These are phyloP conservation scores for Conus ventricosus DNA, from an alignment of 1,140 invertebrate species.

Conservation along the genomic window DNA sequence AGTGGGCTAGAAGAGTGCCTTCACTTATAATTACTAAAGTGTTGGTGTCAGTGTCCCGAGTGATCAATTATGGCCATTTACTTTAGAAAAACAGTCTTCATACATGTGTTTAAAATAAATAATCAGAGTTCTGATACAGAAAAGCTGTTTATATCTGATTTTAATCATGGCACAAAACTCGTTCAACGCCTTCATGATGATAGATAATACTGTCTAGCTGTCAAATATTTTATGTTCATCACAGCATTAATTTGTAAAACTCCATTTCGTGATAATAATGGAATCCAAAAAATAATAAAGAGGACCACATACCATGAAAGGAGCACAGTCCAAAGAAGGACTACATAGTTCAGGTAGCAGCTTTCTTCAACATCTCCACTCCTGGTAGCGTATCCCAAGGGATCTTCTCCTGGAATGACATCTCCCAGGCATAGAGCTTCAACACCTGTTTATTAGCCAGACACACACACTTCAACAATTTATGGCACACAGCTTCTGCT, in stretches of 20 bases:
- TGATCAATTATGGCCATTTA: no score
- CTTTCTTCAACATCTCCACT: constrained; percentile 75
- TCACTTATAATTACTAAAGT: no score
- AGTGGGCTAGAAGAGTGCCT: no score
- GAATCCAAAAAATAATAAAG: background rate
- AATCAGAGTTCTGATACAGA: no score
- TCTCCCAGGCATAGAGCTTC: constrained; percentile 74
- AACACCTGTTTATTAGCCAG: constrained; percentile 60
- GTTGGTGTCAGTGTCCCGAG: no score
- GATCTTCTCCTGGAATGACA: constrained; percentile 76
- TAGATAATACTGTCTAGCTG: background rate
- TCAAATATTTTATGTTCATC: background rate
- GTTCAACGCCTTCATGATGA: no score
- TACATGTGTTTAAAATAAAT: no score
- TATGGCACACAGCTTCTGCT: no score
- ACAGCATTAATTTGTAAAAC: background rate
- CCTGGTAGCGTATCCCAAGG: constrained; percentile 70
- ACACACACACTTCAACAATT: no score
- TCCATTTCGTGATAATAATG: background rate
- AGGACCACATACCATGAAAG: constrained; percentile 81
- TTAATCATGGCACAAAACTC: no score
- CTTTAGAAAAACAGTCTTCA: no score
- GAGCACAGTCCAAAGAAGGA: constrained; percentile 97
- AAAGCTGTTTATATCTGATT: no score
- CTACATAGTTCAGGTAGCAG: constrained; percentile 80